Percentiles rank a stretch among this genome's conserved stretches.
Conservation (phyloP, 2,797 vertebrate genomes). For the Taeniopygia guttata region DNA sequence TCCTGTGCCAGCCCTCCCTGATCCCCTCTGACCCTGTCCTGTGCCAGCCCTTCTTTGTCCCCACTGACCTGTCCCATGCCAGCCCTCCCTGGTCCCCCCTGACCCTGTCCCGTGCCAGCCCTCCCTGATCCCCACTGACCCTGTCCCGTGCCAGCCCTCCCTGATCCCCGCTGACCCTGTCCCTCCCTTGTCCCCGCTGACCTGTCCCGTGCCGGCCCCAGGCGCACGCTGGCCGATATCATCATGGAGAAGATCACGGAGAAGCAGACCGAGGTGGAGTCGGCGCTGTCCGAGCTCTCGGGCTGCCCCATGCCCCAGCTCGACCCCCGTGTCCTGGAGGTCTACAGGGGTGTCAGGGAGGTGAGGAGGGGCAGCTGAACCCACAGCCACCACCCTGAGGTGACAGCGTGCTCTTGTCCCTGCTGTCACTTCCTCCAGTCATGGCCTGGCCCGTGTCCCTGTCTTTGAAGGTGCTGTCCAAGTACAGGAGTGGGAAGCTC, state of each 20-base stretch:
- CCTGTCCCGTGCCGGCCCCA: background rate
- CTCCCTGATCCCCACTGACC: fast-evolving
- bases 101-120: background rate
- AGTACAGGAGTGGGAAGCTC: constrained; percentile 94
- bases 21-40: background rate
- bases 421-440: fast-evolving
- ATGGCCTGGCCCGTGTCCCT: fast-evolving
- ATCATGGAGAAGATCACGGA: constrained; percentile 99
- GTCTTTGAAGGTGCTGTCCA: constrained; percentile 87
- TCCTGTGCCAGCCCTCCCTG: no score
- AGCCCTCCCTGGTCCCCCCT: no score
- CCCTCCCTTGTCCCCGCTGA: no score
- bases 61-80: fast-evolving
- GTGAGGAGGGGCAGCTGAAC: constrained; percentile 63
- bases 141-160: no score
- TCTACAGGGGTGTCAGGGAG: constrained; percentile 92
- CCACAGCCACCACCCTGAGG: fast-evolving
- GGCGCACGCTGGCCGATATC: constrained; percentile 92
- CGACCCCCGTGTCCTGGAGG: constrained; percentile 88
- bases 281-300: constrained; percentile 88
- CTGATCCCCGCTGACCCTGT: no score
- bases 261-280: constrained; percentile 96
- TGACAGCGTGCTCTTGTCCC: fast-evolving
- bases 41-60: no score
- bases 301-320: constrained; percentile 87